Evolutionary conservation across 2,888 invertebrate genomes (phyloP).

Genomic region (Philhelius pedissequus): DNA sequence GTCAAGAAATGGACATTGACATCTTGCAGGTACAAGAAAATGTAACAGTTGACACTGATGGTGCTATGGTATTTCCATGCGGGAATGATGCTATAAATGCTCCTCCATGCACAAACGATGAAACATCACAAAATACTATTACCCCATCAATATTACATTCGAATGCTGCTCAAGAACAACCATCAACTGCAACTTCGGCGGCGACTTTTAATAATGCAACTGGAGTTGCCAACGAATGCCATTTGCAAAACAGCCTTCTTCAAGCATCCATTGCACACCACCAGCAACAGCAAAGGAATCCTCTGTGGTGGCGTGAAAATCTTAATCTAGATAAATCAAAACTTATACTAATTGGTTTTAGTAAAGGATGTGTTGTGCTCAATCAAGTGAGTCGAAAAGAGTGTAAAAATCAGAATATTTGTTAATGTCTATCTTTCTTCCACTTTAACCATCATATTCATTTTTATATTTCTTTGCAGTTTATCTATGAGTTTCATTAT

Average conservation of each 20-base stretch:
- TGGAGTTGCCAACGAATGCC: constrained; percentile 50
- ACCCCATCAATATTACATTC: constrained; percentile 53
- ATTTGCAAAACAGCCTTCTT: constrained; percentile 49
- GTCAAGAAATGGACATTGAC: constrained; percentile 81
- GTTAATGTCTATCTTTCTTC: neutral
- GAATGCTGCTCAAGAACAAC: constrained; percentile 52
- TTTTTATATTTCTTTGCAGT: constrained; percentile 78
- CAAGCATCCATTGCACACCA: constrained; percentile 64
- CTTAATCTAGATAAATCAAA: constrained; percentile 82
- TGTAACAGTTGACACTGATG: constrained; percentile 77
- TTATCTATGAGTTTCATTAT: constrained; percentile 91
- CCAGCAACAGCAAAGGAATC: constrained; percentile 74
- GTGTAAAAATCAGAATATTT: constrained; percentile 76
- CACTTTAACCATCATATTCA: neutral
- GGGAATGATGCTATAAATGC: constrained; percentile 64
- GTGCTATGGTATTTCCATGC: constrained; percentile 73
- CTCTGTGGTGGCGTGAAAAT: constrained; percentile 82
- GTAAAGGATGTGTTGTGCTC: constrained; percentile 95
- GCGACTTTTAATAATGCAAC: constrained; percentile 49
- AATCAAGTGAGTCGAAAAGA: constrained; percentile 83
- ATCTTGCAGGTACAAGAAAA: constrained; percentile 81
- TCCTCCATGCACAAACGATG: constrained; percentile 46
- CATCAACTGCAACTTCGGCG: constrained; percentile 31
- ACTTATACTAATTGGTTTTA: constrained; percentile 89
- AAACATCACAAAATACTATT: constrained; percentile 57